phyloP scores from a whole-genome alignment of 2,113 vertebrate species.

The Nyctereutes procyonoides region DNA sequence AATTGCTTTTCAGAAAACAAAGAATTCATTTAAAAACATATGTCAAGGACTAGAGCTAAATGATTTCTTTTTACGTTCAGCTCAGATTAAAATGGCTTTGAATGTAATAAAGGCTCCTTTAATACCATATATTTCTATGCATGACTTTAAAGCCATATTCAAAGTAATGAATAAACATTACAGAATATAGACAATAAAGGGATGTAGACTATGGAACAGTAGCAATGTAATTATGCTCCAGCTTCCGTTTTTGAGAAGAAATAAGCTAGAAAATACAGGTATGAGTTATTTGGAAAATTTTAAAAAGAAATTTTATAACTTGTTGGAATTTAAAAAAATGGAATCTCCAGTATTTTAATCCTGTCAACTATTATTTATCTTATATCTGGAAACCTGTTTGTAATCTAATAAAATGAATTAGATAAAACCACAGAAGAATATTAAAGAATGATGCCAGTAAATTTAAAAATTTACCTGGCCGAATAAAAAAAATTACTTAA shows the following conservation, averaged over 20 bases:
- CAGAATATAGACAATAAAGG: slow-evolving; percentile 30
- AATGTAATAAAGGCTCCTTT: slow-evolving; percentile 59
- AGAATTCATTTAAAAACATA: slow-evolving; percentile 56
- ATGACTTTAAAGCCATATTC: slow-evolving; percentile 55
- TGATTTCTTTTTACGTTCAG: slow-evolving; percentile 42
- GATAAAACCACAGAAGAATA: not conserved
- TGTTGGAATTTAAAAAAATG: slow-evolving; percentile 12
- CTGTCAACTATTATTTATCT: not conserved
- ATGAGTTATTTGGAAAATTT: not conserved
- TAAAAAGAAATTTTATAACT: not conserved
- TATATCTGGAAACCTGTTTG: not conserved
- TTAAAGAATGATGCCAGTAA: not conserved
- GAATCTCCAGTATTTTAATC: not conserved
- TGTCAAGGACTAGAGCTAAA: slow-evolving; percentile 52
- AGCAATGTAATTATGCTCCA: not conserved
- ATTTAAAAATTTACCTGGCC: not conserved
- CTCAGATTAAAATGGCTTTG: slow-evolving; percentile 50
- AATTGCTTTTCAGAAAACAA: slow-evolving; percentile 65
- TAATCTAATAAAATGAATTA: not conserved
- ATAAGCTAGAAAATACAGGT: not conserved
- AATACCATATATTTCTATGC: not conserved
- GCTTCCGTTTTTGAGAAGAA: not conserved
- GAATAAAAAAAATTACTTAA: not conserved
- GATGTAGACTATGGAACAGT: not conserved
- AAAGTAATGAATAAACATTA: slow-evolving; percentile 55